Evolutionary conservation across 2,113 vertebrate genomes (phyloP).

Genomic region (Rhinoptilus africanus): DNA sequence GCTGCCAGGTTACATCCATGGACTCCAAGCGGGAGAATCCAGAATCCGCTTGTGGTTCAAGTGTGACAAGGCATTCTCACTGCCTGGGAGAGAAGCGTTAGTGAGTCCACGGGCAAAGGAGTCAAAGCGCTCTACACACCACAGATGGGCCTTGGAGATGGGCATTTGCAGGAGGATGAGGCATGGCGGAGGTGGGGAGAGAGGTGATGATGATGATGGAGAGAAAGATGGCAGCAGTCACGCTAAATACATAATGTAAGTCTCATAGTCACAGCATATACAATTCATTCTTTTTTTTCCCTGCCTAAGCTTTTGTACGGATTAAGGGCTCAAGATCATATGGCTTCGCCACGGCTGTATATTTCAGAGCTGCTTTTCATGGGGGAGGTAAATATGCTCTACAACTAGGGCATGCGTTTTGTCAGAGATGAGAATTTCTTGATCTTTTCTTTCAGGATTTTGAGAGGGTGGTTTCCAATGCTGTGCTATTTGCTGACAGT

Average conservation of each 20-base stretch:
- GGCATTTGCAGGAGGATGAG: not conserved
- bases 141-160: not conserved
- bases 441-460: slow-evolving; percentile 11
- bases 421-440: slow-evolving; percentile 23
- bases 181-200: not conserved
- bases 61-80: slow-evolving; percentile 58
- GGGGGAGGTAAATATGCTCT: not conserved
- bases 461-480: slow-evolving; percentile 3
- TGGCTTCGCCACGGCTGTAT: not conserved
- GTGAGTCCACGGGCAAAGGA: not conserved
- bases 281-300: not conserved
- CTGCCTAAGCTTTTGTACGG: not conserved
- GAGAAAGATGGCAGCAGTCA: not conserved
- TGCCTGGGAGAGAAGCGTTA: slow-evolving; percentile 56
- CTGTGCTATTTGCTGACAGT: slow-evolving; percentile 57
- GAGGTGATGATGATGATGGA: not conserved
- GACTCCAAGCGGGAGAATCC: slow-evolving; percentile 43
- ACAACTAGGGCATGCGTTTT: not conserved
- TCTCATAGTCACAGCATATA: not conserved
- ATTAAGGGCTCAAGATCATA: slow-evolving; percentile 10
- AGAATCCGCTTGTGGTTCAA: slow-evolving; percentile 57
- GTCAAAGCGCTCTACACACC: not conserved
- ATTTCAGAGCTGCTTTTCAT: not conserved
- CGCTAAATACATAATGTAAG: not conserved
- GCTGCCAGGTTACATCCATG: slow-evolving; percentile 62